Evolutionary conservation across 1,140 invertebrate genomes (phyloP).

Genomic region (Papilio polytes): DNA sequence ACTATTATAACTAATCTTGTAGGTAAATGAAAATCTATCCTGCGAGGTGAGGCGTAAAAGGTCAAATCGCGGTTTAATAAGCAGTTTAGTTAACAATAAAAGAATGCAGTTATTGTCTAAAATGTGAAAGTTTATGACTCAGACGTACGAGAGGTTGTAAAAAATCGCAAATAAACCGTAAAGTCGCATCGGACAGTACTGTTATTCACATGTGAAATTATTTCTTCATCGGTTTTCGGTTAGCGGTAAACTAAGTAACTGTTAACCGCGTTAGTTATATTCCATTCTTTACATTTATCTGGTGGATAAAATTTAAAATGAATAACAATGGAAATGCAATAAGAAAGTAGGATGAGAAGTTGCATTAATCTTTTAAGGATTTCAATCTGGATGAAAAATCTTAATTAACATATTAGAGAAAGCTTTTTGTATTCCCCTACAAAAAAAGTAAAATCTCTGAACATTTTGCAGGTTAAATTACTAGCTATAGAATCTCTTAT

Average conservation of each 20-base stretch:
- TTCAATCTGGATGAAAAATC: neutral
- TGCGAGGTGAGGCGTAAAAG: neutral
- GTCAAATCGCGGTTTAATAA: neutral
- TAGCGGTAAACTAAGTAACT: constrained; percentile 31
- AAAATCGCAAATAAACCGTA: constrained; percentile 45
- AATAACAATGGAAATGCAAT: neutral
- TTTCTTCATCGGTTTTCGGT: constrained; percentile 41
- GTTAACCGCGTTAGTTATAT: neutral
- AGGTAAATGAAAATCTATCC: neutral
- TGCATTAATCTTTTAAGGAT: neutral
- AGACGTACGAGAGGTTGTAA: constrained; percentile 36
- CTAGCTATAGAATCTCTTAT: no score
- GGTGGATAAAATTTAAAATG: neutral
- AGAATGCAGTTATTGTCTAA: constrained; percentile 45
- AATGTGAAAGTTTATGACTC: constrained; percentile 51
- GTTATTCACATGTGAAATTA: constrained; percentile 42
- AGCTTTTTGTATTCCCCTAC: neutral
- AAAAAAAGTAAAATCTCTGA: neutral
- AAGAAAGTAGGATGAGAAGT: neutral
- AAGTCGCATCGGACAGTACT: constrained; percentile 46
- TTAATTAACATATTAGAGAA: neutral
- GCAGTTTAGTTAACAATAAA: constrained; percentile 28
- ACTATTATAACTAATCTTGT: neutral
- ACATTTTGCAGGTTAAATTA: no score
- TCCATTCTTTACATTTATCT: neutral